Base-by-base conservation (phyloP, 2,113 vertebrate genomes). In the Amazona vittata region DNA sequence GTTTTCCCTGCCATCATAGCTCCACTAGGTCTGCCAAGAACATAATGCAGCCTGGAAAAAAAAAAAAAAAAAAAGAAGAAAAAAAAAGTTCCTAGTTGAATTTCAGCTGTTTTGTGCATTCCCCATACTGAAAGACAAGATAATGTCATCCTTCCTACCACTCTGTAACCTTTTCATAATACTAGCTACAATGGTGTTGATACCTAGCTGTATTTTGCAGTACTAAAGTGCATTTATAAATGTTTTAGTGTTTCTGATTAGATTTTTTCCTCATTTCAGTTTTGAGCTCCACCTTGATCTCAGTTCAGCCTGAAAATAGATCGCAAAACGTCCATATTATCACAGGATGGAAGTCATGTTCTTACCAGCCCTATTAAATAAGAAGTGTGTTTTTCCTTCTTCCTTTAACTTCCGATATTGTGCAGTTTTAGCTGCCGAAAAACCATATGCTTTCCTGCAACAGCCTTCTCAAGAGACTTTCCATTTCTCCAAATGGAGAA, bases 21-120 rank as follows among this genome's bases (percentile, higher is more conserved):
- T 68, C 16, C 62, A 67, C 59, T 57, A 86, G 14, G 55, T 67
- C 76, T 95, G 80, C 84, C 81, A 93, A 75, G 78, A 94, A 67
- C 31, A 78, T 67, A 89, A 86, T 62, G 63, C 24, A 83, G 41
- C 44, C 76, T 89, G 76, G 53, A 59, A 52, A n/a, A 14, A 46
- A 63, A 10, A 15, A 9, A 4, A 4, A 29, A 25, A 41, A 46
- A 33, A 12, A 41, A 67, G 37, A 37, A 37, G 37, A 37, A 10
- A 19, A 37, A 63, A 37, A 41, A 49, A 39, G 31, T 63, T 82
- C 50, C 49, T 39, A 16, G 14, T 35, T 85, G 44, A 20, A 50
- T 89, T 76, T 90, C 49, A 20, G 8, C 3, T 80, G 6, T 35
- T 68, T 55, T 60, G 13, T 55, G 4, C 14, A 28, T 77, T 92